Evolutionary conservation across 2,797 vertebrate species (phyloP).

Genomic region (Eurystomus glaucurus): DNA sequence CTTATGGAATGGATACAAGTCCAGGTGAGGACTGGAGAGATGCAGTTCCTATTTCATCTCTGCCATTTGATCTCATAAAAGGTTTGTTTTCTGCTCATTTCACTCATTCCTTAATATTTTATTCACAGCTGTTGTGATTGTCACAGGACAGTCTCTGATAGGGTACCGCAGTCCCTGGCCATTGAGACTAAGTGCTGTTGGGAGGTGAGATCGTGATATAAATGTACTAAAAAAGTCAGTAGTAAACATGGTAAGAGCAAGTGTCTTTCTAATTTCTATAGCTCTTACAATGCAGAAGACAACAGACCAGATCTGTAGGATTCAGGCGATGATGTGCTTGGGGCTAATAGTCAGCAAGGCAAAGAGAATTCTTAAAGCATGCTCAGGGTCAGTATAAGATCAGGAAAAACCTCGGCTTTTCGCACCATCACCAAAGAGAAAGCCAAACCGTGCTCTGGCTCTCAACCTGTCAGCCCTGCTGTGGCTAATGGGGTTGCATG

Average conservation of each 20-base stretch:
- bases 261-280: not conserved
- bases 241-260: not conserved
- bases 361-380: not conserved
- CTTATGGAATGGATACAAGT: not conserved
- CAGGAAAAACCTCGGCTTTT: not conserved
- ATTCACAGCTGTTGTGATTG: not conserved
- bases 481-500: not conserved
- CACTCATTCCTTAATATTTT: not conserved
- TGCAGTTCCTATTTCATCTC: not conserved
- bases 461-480: not conserved
- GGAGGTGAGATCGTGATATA: not conserved
- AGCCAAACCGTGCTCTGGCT: not conserved
- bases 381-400: not conserved
- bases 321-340: not conserved
- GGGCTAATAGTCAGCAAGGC: not conserved
- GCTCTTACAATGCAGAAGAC: not conserved
- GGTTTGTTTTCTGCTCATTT: not conserved
- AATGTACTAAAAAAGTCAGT: not conserved
- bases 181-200: rapidly evolving
- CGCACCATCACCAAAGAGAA: not conserved
- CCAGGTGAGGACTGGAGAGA: not conserved
- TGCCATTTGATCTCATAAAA: not conserved
- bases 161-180: not conserved
- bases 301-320: not conserved
- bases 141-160: not conserved